Evolutionary conservation across 2,888 invertebrate genomes (phyloP), one percentile per base, ranked within the genome.

Genomic region (Lithophane semibrunnea): DNA sequence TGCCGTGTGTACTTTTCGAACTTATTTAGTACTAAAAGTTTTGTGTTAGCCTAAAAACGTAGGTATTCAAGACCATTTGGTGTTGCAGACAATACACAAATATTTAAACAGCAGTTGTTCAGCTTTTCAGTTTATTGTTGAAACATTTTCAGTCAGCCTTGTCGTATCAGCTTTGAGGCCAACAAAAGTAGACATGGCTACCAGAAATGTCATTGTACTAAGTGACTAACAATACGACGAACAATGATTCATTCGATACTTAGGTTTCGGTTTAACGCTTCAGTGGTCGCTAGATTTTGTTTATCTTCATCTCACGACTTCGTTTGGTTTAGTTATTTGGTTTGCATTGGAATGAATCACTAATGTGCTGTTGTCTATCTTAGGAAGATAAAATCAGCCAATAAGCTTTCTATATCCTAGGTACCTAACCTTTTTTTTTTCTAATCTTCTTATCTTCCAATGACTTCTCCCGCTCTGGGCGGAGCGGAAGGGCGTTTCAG

Each of bases 181-280:
- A 77, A 54, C 13, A 74, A 77, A 81, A 78, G 70, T 52, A 74
- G 52, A 71, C 67, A 16, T 18, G 16, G 10, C 18, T 29, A 54
- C 37, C n/a, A 65, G 24, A 49, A 72, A 56, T 78, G 82, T 71
- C 70, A 68, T 63, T 85, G 75, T n/a, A 60, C 72, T 24, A 58
- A n/a, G 52, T 85, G 82, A 73, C 63, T 79, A 75, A 84, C 63
- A 77, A 67, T 71, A 60, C 77, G 61, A 52, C 13, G 61, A 42
- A 42, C 52, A 67, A 29, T 85, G 85, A 84, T 73, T 84, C 85
- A 82, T 49, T 10, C 54, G 44, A 70, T 49, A 77, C 67, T 65
- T 66, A 69, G 29, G 84, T 72, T 68, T 61, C 42, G 13, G 29
- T 68, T 79, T 37, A 52, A 66, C 72, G 75, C 78, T 84, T 63